phyloP scores from a whole-genome alignment of 2,888 invertebrate species.

The Platycnemis pennipes region DNA sequence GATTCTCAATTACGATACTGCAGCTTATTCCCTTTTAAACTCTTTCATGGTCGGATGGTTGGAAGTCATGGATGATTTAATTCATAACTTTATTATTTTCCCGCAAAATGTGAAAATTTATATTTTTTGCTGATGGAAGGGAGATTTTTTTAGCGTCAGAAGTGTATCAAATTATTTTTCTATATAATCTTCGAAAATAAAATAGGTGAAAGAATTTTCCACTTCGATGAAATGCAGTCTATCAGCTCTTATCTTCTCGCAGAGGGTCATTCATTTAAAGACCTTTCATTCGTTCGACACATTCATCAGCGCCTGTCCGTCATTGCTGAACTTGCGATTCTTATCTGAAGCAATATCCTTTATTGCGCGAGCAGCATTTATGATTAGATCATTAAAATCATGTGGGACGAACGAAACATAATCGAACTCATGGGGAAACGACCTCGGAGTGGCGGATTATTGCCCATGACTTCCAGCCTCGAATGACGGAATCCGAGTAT shows the following conservation, averaged over 20 bases:
- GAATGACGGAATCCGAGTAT: neutral
- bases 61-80: neutral
- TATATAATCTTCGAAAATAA: neutral
- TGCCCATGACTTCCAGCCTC: neutral
- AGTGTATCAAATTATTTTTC: too few species aligned
- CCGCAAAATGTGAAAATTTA: neutral
- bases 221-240: neutral
- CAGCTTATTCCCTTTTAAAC: neutral
- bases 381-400: constrained; percentile 13
- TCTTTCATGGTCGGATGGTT: neutral
- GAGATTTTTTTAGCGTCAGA: too few species aligned
- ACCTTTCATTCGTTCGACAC: neutral
- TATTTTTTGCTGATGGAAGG: too few species aligned
- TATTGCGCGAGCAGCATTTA: neutral
- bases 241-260: neutral
- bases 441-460: neutral
- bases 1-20: neutral
- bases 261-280: neutral
- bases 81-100: neutral
- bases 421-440: neutral
- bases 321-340: neutral
- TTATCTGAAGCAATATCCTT: neutral
- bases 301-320: neutral
- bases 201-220: neutral
- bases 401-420: neutral